Evolutionary conservation across 2,888 invertebrate genomes (phyloP).

Genomic region (Eugnorisma glareosa): DNA sequence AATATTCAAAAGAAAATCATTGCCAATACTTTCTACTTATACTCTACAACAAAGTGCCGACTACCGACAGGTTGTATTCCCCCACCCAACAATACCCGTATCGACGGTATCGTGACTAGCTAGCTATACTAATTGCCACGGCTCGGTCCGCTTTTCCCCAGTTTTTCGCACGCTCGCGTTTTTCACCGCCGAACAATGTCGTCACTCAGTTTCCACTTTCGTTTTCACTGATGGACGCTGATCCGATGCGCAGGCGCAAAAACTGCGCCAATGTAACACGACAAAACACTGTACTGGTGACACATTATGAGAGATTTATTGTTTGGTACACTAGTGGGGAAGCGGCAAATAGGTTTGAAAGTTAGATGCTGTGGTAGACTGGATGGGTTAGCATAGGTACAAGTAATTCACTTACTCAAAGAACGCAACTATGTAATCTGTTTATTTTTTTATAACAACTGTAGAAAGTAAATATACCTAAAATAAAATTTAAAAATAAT

Average conservation of each 20-base stretch:
- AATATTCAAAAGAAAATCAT: neutral
- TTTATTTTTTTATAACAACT: neutral
- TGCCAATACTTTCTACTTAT: neutral
- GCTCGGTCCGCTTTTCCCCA: slow-evolving; percentile 72
- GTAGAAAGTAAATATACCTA: neutral
- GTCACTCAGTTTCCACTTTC: slow-evolving; percentile 89
- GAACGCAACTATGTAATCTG: neutral
- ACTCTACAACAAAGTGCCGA: neutral
- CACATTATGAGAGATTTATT: slow-evolving; percentile 50
- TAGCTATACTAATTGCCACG: slow-evolving; percentile 57
- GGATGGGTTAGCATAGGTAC: neutral
- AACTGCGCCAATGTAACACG: slow-evolving; percentile 70
- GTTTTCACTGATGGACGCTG: slow-evolving; percentile 83
- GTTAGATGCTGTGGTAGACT: too few relatives aligned
- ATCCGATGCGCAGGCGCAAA: slow-evolving; percentile 76
- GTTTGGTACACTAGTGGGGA: neutral
- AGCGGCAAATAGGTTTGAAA: neutral
- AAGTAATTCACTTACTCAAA: neutral
- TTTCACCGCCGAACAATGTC: slow-evolving; percentile 86
- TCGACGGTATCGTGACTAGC: slow-evolving; percentile 54
- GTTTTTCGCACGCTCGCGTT: slow-evolving; percentile 77
- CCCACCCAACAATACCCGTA: neutral
- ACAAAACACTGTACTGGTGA: slow-evolving; percentile 60
- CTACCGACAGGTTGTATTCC: neutral
- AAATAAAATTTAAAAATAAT: too few relatives aligned